These are phyloP conservation scores for Agelastica alni DNA, from an alignment of 2,888 invertebrate genomes.

Conservation along the genomic window DNA sequence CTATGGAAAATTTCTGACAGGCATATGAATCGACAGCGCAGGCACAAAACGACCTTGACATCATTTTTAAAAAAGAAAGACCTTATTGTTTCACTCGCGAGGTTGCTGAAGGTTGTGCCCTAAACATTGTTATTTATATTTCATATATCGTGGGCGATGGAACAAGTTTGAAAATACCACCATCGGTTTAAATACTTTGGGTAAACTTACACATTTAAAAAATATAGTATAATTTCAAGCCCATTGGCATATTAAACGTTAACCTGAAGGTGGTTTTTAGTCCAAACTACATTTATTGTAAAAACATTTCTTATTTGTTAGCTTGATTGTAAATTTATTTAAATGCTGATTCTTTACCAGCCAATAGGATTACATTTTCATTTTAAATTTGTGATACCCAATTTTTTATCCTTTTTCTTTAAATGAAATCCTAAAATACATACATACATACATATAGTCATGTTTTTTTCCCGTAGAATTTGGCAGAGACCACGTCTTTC, in stretches of 20 bases:
- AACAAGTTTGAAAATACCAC: neutral
- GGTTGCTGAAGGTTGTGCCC: neutral
- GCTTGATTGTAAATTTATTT: no score
- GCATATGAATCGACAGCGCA: neutral
- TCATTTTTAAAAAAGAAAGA: neutral
- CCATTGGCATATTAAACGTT: neutral
- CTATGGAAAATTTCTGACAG: constrained; percentile 1
- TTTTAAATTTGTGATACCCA: no score
- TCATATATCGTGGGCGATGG: neutral
- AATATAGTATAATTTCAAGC: neutral
- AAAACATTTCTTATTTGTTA: neutral
- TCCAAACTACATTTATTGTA: neutral
- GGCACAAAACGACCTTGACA: constrained; percentile 7
- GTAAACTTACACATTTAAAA: neutral
- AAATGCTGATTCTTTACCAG: no score
- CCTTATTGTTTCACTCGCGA: constrained; percentile 1
- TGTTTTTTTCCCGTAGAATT: no score
- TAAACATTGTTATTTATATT: neutral
- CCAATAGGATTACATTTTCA: no score
- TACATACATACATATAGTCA: no score
- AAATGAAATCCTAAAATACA: no score
- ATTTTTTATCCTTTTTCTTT: no score
- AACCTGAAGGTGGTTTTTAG: neutral
- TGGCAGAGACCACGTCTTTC: no score
- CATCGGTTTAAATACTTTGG: neutral